Conservation (phyloP, 2,113 vertebrate species). For the Pelodiscus sinensis region DNA sequence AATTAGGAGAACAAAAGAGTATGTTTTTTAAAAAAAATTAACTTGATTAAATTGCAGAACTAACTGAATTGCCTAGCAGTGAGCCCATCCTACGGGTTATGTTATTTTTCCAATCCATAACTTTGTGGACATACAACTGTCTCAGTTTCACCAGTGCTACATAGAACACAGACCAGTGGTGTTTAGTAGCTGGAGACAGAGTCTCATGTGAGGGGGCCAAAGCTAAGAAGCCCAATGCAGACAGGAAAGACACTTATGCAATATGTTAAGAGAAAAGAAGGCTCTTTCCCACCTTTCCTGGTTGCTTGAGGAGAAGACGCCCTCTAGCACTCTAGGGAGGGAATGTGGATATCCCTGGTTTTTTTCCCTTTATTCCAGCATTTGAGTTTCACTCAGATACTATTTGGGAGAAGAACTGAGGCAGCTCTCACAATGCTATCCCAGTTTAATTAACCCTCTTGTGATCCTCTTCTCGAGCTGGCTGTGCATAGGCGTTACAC, state of each 20-base stretch:
- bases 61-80: not conserved
- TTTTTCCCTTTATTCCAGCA: not conserved
- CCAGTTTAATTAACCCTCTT: fast-evolving
- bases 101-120: not conserved
- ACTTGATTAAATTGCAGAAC: not conserved
- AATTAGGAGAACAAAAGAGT: not conserved
- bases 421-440: not conserved
- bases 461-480: not conserved
- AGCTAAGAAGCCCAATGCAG: not conserved
- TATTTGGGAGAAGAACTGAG: not conserved
- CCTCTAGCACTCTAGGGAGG: not conserved
- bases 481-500: not conserved
- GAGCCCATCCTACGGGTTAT: not conserved
- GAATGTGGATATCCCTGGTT: not conserved
- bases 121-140: not conserved
- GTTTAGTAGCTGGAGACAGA: not conserved
- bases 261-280: not conserved
- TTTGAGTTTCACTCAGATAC: not conserved
- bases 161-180: not conserved
- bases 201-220: not conserved
- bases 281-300: not conserved
- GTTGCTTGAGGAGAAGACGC: not conserved
- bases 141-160: not conserved
- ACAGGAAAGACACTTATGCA: not conserved
- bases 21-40: not conserved